Base-by-base conservation (phyloP, 2,888 invertebrate species). In the Melolontha melolontha region DNA sequence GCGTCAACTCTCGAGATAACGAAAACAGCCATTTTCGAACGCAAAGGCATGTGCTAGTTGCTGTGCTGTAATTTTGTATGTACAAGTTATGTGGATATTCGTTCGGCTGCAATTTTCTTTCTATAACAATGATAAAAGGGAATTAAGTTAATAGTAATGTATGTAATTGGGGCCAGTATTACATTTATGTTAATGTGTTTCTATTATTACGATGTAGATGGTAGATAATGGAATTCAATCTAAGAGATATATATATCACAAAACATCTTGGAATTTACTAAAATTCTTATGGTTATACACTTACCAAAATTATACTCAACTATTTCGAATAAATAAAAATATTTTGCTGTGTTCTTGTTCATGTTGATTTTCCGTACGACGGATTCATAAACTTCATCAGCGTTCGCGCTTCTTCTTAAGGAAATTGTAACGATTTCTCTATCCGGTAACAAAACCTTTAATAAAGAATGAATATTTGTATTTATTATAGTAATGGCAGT, bases 11-110 rank as follows among this genome's bases (percentile, higher is more conserved):
- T 72, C 90, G 90, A 70, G 87, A 85, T 49, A 92, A 85, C 47
- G 90, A 90, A 85, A 96, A 96, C 70, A 96, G 83, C 96, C 96
- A 96, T 82, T 93, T 92, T 70, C 94, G 88, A 51, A 99, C 86
- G 70, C 93, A 89, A 51, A 99, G 87, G 81, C 98, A 99, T 54
- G 96, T 96, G 74, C 95, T 94, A 41, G 96, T 96, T 40, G 98
- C 98, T 10, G 98, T 98, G 73, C 96, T 96, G 82, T 98, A 99
- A 85, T 99, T 99, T 85, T 98, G 98, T 76, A 99, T 97, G 86
- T 99, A 99, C 72, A 99, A 87, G 77, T 96, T 95, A 85, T 99
- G 98, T 0, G 98, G 98, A 76, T 95, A 94, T 85, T 99, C 99
- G 81, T 92, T 92, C 0, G 94, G 91, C 77, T 94, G 94, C 70